phyloP scores from a whole-genome alignment of 2,888 invertebrate genomes.

The Hirtodrosophila confusa region DNA sequence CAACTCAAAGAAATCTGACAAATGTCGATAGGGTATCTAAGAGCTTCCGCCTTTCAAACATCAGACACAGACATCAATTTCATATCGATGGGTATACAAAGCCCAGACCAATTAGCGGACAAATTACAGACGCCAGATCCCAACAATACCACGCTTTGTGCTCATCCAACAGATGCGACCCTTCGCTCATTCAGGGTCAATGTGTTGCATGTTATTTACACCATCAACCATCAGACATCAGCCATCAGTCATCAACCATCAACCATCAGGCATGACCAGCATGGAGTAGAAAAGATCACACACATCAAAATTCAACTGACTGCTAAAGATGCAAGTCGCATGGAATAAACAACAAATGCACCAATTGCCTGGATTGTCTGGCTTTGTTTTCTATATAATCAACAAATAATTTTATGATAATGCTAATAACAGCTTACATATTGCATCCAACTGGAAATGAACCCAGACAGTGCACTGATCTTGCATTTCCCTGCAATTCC shows the following conservation, averaged over 20 bases:
- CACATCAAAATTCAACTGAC: conserved; percentile 37
- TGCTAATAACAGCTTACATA: conserved; percentile 42
- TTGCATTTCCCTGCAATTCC: background rate
- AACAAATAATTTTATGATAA: conserved; percentile 50
- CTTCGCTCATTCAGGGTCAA: conserved; percentile 63
- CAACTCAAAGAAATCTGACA: background rate
- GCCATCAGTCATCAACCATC: background rate
- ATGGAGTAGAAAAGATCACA: conserved; percentile 25
- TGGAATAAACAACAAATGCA: conserved; percentile 1
- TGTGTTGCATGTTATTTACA: conserved; percentile 62
- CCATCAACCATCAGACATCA: conserved; percentile 1
- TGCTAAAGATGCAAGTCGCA: conserved; percentile 41
- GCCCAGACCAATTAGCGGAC: conserved; percentile 41
- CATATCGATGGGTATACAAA: conserved; percentile 7
- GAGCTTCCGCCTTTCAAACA: conserved; percentile 56
- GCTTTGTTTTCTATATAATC: conserved; percentile 33
- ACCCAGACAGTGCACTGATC: conserved; percentile 35
- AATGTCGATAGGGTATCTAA: no score
- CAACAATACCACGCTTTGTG: conserved; percentile 64
- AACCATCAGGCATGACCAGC: no score
- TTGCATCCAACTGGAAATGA: conserved; percentile 17
- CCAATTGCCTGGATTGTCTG: background rate
- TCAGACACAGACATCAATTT: conserved; percentile 19
- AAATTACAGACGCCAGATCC: conserved; percentile 59
- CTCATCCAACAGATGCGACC: conserved; percentile 24